Evolutionary conservation across 1,140 invertebrate species (phyloP).

Genomic region (Mycetomoellerius zeteki): DNA sequence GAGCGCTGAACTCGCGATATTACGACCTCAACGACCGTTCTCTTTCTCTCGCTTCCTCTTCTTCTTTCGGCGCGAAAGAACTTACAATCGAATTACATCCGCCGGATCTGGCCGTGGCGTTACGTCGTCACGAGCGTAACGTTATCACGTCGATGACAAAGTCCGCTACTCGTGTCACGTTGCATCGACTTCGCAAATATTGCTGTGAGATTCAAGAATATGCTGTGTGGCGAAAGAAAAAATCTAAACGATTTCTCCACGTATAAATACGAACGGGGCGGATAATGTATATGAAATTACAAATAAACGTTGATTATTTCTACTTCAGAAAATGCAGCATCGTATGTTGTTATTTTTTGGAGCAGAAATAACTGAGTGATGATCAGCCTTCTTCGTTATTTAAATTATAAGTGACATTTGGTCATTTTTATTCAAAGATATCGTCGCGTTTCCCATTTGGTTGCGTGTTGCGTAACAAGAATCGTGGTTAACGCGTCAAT

Average conservation of each 20-base stretch:
- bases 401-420: background rate
- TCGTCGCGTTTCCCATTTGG: background rate
- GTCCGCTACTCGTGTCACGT: conserved; percentile 34
- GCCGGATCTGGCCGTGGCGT: conserved; percentile 42
- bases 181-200: conserved; percentile 17
- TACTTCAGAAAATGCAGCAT: background rate
- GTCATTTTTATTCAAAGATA: background rate
- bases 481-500: background rate
- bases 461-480: background rate
- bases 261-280: background rate
- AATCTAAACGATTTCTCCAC: background rate
- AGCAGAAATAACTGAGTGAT: no score
- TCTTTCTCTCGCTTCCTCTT: conserved; percentile 14
- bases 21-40: conserved; percentile 44
- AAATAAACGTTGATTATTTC: background rate
- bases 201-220: conserved; percentile 12
- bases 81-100: conserved; percentile 65
- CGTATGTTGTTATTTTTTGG: no score
- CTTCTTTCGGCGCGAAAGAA: conserved; percentile 65
- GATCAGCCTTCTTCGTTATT: background rate
- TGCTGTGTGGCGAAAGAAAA: background rate
- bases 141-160: conserved; percentile 23
- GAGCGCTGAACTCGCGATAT: conserved; percentile 57
- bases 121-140: conserved; percentile 51
- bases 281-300: background rate